phyloP scores from a whole-genome alignment of 2,113 vertebrate genomes.

The Anarrhichthys ocellatus region DNA sequence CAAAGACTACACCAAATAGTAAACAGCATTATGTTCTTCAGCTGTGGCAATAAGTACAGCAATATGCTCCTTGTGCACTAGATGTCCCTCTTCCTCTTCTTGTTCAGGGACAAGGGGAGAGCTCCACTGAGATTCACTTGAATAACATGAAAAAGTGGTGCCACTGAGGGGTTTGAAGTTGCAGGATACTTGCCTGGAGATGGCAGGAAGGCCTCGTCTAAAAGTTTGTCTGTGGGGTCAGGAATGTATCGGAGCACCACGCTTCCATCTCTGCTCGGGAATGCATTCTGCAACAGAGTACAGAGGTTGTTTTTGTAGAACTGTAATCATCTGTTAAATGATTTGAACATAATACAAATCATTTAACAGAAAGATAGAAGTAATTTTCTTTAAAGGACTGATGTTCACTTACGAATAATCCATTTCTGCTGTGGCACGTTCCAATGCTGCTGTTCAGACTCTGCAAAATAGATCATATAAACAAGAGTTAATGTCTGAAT shows the following conservation, averaged over 20 bases:
- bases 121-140: background rate
- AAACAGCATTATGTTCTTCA: background rate
- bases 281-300: conserved; percentile 80
- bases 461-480: conserved; percentile 66
- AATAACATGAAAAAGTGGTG: background rate
- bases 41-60: background rate
- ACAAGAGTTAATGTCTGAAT: background rate
- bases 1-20: background rate
- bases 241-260: conserved; percentile 92
- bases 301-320: conserved; percentile 5
- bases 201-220: conserved; percentile 89
- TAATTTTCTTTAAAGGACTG: background rate
- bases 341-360: background rate
- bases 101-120: too few species aligned
- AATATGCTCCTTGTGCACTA: conserved; percentile 51
- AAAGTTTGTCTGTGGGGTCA: conserved; percentile 90
- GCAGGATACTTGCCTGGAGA: conserved; percentile 83
- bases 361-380: background rate
- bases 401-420: conserved; percentile 67
- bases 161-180: background rate
- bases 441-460: conserved; percentile 82
- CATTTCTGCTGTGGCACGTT: conserved; percentile 75
- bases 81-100: conserved; percentile 54
- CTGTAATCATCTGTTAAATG: too few species aligned
- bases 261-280: conserved; percentile 89